These are phyloP conservation scores for Cydia pomonella DNA, from an alignment of 1,140 invertebrate species.

Conservation along the genomic window DNA sequence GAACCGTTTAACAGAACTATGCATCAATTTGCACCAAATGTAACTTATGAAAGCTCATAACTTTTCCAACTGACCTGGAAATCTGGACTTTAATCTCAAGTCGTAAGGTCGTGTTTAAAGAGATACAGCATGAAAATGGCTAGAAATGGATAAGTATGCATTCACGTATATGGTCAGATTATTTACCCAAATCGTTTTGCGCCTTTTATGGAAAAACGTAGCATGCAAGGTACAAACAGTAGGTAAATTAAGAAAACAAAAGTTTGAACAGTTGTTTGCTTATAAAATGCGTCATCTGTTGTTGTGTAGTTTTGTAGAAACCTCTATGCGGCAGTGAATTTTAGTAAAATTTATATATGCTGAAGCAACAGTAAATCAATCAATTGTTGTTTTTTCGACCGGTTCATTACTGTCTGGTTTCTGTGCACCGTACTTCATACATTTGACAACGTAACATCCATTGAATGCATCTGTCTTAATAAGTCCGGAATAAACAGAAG, in stretches of 20 bases:
- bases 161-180: slow-evolving; percentile 19
- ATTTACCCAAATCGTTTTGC: slow-evolving; percentile 23
- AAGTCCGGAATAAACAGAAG: not conserved
- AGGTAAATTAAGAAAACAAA: not conserved
- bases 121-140: not conserved
- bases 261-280: too few relatives aligned
- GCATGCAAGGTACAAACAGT: not conserved
- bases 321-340: too few relatives aligned
- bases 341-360: too few relatives aligned
- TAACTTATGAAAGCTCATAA: not conserved
- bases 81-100: not conserved
- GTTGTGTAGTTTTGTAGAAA: too few relatives aligned
- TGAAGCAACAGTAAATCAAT: too few relatives aligned
- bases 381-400: too few relatives aligned
- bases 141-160: slow-evolving; percentile 17
- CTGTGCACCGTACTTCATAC: not conserved
- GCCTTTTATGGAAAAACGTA: not conserved
- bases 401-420: not conserved
- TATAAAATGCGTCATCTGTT: too few relatives aligned
- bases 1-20: not conserved
- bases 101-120: not conserved
- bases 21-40: not conserved
- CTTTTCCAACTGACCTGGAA: not conserved
- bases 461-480: not conserved
- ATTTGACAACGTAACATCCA: not conserved